Evolutionary conservation across 2,888 invertebrate genomes (phyloP).

Genomic region (Allophyes oxyacanthae): DNA sequence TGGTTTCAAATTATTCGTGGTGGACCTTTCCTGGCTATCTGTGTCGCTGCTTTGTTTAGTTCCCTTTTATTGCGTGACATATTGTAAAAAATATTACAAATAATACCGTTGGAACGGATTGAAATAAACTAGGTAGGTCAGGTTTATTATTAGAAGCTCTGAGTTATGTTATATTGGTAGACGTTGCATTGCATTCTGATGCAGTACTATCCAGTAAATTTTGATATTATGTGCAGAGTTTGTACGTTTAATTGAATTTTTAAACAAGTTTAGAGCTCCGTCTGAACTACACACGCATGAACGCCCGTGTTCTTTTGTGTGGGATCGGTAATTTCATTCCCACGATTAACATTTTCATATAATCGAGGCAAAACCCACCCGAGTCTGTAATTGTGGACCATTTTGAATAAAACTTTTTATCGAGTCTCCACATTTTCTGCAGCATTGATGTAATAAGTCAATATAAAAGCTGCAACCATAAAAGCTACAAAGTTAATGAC

Average conservation of each 20-base stretch:
- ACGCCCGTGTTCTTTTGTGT: too few relatives aligned
- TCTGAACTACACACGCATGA: neutral
- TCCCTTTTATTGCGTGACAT: constrained; percentile 47
- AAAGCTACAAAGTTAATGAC: constrained; percentile 26
- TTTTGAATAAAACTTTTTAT: neutral
- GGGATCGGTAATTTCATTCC: too few relatives aligned
- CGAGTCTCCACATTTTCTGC: neutral
- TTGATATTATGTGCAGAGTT: neutral
- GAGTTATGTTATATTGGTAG: neutral
- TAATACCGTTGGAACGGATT: constrained; percentile 17
- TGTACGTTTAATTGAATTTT: neutral
- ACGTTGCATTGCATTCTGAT: neutral
- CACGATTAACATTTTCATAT: neutral
- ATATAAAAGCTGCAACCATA: constrained; percentile 14
- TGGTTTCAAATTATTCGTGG: constrained; percentile 59
- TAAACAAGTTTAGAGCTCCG: neutral
- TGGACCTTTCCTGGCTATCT: constrained; percentile 41
- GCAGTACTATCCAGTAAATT: neutral
- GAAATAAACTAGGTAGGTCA: constrained; percentile 17
- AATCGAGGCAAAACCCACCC: neutral
- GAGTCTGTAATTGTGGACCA: neutral
- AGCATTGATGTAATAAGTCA: constrained; percentile 7
- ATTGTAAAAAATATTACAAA: constrained; percentile 45
- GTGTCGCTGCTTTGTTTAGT: constrained; percentile 46
- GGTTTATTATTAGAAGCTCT: neutral